Evolutionary conservation across 2,797 vertebrate genomes (phyloP), one percentile per base, ranked within the genome.

Genomic region (Lithobates pipiens): DNA sequence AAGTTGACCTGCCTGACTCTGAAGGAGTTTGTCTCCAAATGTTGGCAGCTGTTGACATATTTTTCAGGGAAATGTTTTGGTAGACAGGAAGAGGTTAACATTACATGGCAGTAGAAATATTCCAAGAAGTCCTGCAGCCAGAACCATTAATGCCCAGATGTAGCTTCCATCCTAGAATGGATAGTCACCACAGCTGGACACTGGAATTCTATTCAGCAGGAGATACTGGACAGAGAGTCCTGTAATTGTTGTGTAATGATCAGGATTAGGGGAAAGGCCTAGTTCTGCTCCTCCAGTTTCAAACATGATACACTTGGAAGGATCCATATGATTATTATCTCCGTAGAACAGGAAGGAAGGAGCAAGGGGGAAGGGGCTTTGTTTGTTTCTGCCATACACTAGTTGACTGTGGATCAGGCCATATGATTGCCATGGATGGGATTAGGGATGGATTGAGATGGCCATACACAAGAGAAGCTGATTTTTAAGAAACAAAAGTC

Each of bases 161-260:
- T 39, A 63, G 29, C 36, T 44, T 54, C 23, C 68, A 27, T n/a
- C 57, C 54, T 36, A 42, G n/a, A 21, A 63, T 70, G 61, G 46
- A 27, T 44, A 83, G 78, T 50, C n/a, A n/a, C 18, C 74, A 61
- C 85, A 87, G 81, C 81, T 87, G 80, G 76, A 79, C 70, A 75
- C 80, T 80, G 85, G 61, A 75, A 86, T 75, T 69, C 70, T 39
- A 73, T 83, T 79, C 57, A 83, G 85, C 42, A 27, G 25, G 69
- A 57, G 39, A 79, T 75, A 13, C 29, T 77, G 18, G 25, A 29
- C 23, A 29, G 63, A 23, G 63, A 16, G 73, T 44, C 42, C 70
- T 79, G 76, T 74, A 83, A 82, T 78, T 86, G 78, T 86, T 86
- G 70, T 87, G 63, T 83, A 87, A 83, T 87, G 61, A 76, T 83